Conservation (phyloP, 2,888 invertebrate genomes). For the Lysandra coridon region DNA sequence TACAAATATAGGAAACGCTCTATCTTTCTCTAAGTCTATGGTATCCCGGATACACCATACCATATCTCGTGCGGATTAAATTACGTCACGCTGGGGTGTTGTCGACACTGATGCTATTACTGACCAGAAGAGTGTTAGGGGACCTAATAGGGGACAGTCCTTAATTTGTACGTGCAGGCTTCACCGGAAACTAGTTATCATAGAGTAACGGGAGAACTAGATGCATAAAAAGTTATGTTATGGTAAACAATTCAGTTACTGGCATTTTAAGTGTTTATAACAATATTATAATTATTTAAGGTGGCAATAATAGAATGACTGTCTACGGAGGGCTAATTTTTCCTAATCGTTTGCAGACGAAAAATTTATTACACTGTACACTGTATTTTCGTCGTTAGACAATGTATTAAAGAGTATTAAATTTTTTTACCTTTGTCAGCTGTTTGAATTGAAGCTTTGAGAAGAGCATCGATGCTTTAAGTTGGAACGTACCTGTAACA, state of each 20-base stretch:
- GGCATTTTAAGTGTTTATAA: neutral
- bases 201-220: neutral
- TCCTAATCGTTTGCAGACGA: no score
- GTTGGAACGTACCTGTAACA: neutral
- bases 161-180: neutral
- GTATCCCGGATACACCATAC: neutral
- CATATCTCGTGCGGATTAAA: neutral
- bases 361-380: no score
- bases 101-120: conserved; percentile 4
- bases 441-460: neutral
- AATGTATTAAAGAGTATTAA: neutral
- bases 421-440: neutral
- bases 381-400: no score
- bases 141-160: neutral
- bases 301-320: no score
- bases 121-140: neutral
- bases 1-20: no score
- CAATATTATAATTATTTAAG: no score
- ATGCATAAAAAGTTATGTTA: no score
- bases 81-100: neutral
- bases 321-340: no score
- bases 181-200: neutral
- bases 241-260: neutral
- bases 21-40: no score
- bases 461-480: neutral